Base-by-base conservation (phyloP, 2,888 invertebrate genomes). In the Conus canariensis region DNA sequence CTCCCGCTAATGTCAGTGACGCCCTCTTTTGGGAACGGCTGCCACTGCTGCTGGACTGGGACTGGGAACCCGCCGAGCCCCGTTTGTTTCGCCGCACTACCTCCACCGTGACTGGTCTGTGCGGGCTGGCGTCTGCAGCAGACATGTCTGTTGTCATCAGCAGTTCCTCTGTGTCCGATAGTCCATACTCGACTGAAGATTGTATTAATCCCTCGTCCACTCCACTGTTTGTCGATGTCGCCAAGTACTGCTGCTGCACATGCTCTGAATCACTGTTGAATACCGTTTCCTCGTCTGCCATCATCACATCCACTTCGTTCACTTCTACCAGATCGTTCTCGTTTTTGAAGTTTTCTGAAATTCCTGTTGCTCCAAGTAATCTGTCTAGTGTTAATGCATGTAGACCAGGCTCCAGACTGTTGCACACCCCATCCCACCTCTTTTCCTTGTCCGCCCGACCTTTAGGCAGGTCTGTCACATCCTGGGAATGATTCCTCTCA, bases 1-100 rank as follows among this genome's bases (percentile, higher is more conserved):
- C 91, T 16, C 88, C 82, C 45, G 14, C 58, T 25, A 70, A 25
- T 9, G 59, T 25, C 59, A 85, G 85, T 3, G 90, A 87, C n/a
- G n/a, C 77, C 22, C 86, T 77, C 25, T 86, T 91, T 88, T 90
- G 91, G 74, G 88, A 88, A 9, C 83, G 80, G 67, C 85, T 87
- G 77, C 90, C 88, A 85, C 89, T 90, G 88, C 91, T 58, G 45
- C 70, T 74, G 74, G 74, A 30, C 25, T 85, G 90, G 3, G 88
- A 83, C 3, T 85, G 82, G 30, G 85, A 85, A 6, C 85, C 89
- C 8, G 89, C 58, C 8, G 89, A 89, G 25, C 85, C 85, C 30
- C 85, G 70, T 25, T 85, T 67, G 22, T 85, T 85, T 1, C 85
- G 70, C 85, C 70, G 85, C n/a, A 83, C n/a, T 1, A 60, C 19